Evolutionary conservation across 1,140 invertebrate genomes (phyloP).

Genomic region (Brachionus koreanus): DNA sequence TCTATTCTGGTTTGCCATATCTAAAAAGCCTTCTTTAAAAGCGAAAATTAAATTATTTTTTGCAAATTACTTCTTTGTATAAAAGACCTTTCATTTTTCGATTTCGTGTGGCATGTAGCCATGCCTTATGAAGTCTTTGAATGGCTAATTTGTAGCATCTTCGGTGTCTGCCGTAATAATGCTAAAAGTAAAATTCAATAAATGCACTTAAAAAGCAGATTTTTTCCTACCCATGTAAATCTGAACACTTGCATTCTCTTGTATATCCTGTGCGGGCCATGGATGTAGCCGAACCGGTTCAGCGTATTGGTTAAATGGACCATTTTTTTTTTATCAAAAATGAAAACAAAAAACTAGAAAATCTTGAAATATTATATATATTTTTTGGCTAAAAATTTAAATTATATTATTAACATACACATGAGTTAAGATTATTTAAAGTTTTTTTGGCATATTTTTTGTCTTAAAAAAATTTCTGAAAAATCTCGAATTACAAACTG

Average conservation of each 20-base stretch:
- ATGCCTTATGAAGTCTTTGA: slow-evolving; percentile 36
- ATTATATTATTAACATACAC: neutral
- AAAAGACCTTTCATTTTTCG: slow-evolving; percentile 42
- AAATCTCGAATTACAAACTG: neutral
- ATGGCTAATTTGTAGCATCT: slow-evolving; percentile 43
- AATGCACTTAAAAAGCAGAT: no score
- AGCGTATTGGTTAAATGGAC: slow-evolving; percentile 19
- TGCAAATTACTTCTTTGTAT: slow-evolving; percentile 43
- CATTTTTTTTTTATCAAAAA: neutral
- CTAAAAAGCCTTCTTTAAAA: neutral
- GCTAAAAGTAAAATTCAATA: neutral
- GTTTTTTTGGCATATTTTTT: neutral
- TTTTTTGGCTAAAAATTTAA: no score
- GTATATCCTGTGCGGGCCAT: slow-evolving; percentile 34
- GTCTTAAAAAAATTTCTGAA: neutral
- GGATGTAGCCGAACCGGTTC: slow-evolving; percentile 24
- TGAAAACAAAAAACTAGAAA: neutral
- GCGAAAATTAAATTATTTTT: neutral
- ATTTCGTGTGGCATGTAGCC: slow-evolving; percentile 21
- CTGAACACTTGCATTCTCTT: slow-evolving; percentile 44
- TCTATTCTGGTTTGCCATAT: slow-evolving; percentile 44
- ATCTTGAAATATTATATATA: neutral
- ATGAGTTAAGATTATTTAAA: neutral
- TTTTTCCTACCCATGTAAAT: slow-evolving; percentile 43
- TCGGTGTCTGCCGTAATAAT: slow-evolving; percentile 38